phyloP scores from a whole-genome alignment of 2,113 vertebrate species.

The Turnix velox region DNA sequence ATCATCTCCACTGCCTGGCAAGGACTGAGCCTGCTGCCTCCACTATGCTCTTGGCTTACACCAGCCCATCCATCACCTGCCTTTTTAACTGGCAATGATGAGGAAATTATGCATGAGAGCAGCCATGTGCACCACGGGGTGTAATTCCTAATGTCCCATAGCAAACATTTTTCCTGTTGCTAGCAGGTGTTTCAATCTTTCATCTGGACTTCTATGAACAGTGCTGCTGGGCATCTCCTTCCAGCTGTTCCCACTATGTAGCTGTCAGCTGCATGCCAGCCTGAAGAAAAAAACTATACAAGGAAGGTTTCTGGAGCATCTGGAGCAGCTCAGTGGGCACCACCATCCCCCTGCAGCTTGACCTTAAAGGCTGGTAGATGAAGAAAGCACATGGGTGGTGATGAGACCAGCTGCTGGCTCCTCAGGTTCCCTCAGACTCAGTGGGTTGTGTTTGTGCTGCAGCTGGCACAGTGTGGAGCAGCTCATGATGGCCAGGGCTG shows the following conservation, averaged over 20 bases:
- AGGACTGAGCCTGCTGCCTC: not conserved
- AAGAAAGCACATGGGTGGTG: not conserved
- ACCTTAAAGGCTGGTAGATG: not conserved
- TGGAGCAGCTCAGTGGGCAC: not conserved
- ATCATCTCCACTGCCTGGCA: not conserved
- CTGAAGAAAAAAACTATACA: not conserved
- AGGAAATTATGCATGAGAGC: not conserved
- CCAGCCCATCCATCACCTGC: conserved; percentile 26
- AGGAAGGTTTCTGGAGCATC: not conserved
- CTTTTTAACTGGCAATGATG: conserved; percentile 1
- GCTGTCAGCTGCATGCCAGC: not conserved
- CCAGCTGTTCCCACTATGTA: not conserved
- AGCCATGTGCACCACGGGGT: not conserved
- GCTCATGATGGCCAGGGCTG: not conserved
- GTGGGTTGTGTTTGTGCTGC: not conserved
- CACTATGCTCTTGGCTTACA: not conserved
- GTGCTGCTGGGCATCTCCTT: not conserved
- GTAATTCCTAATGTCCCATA: not conserved
- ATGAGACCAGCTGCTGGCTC: not conserved
- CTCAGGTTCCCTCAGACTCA: not conserved
- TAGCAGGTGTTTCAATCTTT: conserved; percentile 16
- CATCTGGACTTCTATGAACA: not conserved
- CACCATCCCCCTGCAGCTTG: not conserved
- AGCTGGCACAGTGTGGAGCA: not conserved
- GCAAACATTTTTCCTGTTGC: conserved; percentile 13